Base-by-base conservation (phyloP, 2,113 vertebrate species). In the Rattus rattus region DNA sequence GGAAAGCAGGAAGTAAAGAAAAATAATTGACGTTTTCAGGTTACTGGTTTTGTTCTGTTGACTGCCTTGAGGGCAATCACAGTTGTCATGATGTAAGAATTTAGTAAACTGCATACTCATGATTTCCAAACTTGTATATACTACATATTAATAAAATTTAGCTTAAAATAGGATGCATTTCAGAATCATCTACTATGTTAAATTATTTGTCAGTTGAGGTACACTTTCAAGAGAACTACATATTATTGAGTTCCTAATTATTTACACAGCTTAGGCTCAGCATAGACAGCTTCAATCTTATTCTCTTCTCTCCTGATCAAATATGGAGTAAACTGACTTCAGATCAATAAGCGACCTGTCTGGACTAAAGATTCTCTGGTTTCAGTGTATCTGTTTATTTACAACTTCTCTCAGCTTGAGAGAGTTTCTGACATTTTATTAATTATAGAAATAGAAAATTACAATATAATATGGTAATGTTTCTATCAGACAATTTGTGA, bases 201-300 rank as follows among this genome's bases (percentile, higher is more conserved):
- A 96, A 87, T 86, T 47, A 90, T 22, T 12, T 67, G 67, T 30
- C 77, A 77, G 12, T 91, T 26, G 52, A 43, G 17, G 56, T 56
- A 79, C 47, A 89, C 6, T 80, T 97, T 95, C 61, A 79, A 36
- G 67, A 89, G 12, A 94, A 6, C 9, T 83, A 56, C 14, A 13
- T 56, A 49, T 73, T 86, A 47, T n/a, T 47, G 56, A 91, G 77
- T 54, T 22, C 2, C 4, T 89, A 94, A 87, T 77, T 61, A 86
- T 14, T 26, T 13, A 93, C 7, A 91, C 79, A 24, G 72, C 72
- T 69, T 54, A 83, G 47, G n/a, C 12, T 69, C 19, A 77, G 16
- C 2, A 73, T 65, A 89, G 16, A n/a, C 54, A 94, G 30, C 79
- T 94, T 94, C 80, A 87, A 93, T 79, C 94, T 93, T 94, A n/a